Evolutionary conservation across 2,888 invertebrate species (phyloP).

Genomic region (Agonum fuliginosum): DNA sequence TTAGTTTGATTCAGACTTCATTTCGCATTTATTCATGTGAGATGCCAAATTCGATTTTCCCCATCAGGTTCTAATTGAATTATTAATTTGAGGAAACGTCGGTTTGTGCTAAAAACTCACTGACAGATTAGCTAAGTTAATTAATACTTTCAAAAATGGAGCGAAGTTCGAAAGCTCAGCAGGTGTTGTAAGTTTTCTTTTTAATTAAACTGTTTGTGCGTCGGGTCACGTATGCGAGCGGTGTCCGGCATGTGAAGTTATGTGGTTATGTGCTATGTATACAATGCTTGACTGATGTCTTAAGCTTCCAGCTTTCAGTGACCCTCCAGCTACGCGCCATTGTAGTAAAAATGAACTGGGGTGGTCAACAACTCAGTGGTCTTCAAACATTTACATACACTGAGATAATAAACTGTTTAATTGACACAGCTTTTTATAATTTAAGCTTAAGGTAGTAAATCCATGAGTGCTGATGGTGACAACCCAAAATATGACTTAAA

Average conservation of each 20-base stretch:
- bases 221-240: constrained; percentile 16
- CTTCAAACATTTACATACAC: not conserved
- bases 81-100: constrained; percentile 35
- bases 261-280: too few species aligned
- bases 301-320: not conserved
- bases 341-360: not conserved
- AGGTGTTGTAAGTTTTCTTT: constrained; percentile 32
- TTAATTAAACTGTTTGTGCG: constrained; percentile 26
- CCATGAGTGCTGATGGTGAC: too few species aligned
- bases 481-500: too few species aligned
- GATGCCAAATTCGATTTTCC: constrained; percentile 25
- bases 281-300: constrained; percentile 24
- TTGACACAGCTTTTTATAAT: too few species aligned
- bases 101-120: constrained; percentile 26
- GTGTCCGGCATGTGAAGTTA: constrained; percentile 3
- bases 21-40: constrained; percentile 25
- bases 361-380: not conserved
- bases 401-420: not conserved
- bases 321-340: constrained; percentile 8
- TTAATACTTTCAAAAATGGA: constrained; percentile 36
- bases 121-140: constrained; percentile 23
- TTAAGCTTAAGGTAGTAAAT: too few species aligned
- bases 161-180: constrained; percentile 12
- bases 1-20: constrained; percentile 7
- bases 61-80: constrained; percentile 16